phyloP scores from a whole-genome alignment of 2,888 invertebrate genomes.

The Gortyna flavago region DNA sequence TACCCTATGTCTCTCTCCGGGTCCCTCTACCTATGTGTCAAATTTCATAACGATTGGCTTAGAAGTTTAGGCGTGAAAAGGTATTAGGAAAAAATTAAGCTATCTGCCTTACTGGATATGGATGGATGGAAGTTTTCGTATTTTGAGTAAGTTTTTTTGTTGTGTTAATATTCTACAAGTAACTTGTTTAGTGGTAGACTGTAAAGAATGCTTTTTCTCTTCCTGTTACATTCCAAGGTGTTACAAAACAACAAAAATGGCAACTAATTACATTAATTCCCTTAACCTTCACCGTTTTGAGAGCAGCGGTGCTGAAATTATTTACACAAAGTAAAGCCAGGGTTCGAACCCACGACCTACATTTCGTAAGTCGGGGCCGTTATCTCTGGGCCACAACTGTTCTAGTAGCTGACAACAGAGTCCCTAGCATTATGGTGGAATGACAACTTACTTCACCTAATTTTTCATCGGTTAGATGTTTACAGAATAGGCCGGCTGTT shows the following conservation, averaged over 20 bases:
- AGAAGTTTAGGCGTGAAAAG: background rate
- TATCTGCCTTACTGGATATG: background rate
- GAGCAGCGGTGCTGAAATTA: too few species aligned
- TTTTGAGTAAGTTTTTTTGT: background rate
- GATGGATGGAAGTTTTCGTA: background rate
- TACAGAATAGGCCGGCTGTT: background rate
- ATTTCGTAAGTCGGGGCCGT: background rate
- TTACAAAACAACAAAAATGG: background rate
- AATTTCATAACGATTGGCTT: background rate
- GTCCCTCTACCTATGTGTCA: background rate
- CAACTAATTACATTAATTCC: background rate
- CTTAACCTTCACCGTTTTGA: background rate
- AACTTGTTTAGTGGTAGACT: background rate
- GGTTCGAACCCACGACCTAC: background rate
- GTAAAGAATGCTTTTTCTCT: background rate
- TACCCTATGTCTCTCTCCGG: background rate
- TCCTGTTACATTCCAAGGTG: background rate
- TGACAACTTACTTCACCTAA: background rate
- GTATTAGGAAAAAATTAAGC: background rate
- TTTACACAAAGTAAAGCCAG: background rate
- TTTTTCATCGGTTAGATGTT: background rate
- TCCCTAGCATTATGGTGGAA: background rate
- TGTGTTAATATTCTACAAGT: background rate
- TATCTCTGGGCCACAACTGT: background rate
- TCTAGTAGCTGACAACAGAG: background rate